Evolutionary conservation across 2,797 vertebrate genomes (phyloP).

Genomic region (Lagodon rhomboides): DNA sequence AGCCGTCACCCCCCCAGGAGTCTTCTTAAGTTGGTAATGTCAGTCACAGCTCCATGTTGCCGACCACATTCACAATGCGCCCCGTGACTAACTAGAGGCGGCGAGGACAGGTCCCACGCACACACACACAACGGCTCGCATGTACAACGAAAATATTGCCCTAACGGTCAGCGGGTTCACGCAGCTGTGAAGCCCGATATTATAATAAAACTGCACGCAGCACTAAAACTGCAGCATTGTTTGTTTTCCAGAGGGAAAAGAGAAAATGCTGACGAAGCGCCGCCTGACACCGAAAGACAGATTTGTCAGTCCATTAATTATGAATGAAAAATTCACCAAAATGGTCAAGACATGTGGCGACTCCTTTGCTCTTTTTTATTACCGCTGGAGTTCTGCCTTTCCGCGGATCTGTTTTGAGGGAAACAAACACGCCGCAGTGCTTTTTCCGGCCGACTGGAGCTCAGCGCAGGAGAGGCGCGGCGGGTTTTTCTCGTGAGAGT

Average conservation of each 20-base stretch:
- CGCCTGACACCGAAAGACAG: not conserved
- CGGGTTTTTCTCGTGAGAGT: not conserved
- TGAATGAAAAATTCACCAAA: conserved; percentile 24
- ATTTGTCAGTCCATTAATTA: conserved; percentile 36
- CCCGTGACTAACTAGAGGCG: conserved; percentile 55
- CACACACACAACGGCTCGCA: conserved; percentile 18
- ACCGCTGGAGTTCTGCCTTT: conserved; percentile 19
- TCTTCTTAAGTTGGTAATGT: conserved; percentile 45
- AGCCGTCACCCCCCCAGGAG: conserved; percentile 38
- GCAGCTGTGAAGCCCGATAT: conserved; percentile 35
- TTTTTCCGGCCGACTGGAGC: not conserved
- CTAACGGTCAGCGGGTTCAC: conserved; percentile 39
- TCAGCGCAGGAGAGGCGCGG: not conserved
- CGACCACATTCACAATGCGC: conserved; percentile 48
- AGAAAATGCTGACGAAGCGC: not conserved
- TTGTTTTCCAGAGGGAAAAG: conserved; percentile 15
- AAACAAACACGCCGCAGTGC: conserved; percentile 21
- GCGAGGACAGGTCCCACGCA: conserved; percentile 57
- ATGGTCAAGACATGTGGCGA: conserved; percentile 13
- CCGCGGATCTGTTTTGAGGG: conserved; percentile 20
- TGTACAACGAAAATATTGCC: conserved; percentile 21
- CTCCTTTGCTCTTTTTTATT: conserved; percentile 23
- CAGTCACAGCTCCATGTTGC: conserved; percentile 45
- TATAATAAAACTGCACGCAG: not conserved
- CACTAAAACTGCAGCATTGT: conserved; percentile 22